Evolutionary conservation across 2,797 vertebrate species (phyloP).

Genomic region (Linurgus olivaceus): DNA sequence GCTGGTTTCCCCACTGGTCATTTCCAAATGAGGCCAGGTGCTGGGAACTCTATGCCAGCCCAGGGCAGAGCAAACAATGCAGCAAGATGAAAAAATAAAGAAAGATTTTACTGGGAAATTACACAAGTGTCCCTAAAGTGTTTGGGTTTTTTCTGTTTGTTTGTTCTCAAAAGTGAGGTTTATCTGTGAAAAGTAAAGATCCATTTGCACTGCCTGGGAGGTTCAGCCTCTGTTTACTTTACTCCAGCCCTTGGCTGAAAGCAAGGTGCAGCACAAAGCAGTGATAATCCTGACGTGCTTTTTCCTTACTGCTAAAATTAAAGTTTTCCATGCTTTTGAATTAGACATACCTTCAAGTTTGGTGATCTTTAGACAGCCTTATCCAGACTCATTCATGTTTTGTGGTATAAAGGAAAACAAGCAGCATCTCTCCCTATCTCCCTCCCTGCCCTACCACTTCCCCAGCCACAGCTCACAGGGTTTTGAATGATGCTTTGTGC

Average conservation of each 20-base stretch:
- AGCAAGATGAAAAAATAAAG: not conserved
- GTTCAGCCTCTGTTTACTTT: not conserved
- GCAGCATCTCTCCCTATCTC: not conserved
- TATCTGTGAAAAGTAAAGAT: not conserved
- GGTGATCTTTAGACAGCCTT: not conserved
- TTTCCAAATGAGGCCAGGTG: not conserved
- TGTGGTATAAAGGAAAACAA: not conserved
- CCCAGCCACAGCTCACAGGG: fast-evolving
- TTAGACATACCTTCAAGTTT: not conserved
- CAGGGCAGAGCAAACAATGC: not conserved
- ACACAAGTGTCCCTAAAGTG: not conserved
- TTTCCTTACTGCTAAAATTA: not conserved
- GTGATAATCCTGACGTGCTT: not conserved
- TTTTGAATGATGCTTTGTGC: not conserved
- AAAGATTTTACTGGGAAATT: not conserved
- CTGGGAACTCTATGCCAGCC: not conserved
- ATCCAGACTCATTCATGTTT: not conserved
- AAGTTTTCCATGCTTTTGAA: not conserved
- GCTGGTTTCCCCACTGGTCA: not conserved
- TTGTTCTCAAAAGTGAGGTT: not conserved
- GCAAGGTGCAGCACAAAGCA: not conserved
- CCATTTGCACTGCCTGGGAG: not conserved
- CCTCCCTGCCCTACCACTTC: not conserved
- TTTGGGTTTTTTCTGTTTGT: not conserved
- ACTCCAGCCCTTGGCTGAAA: not conserved